Evolutionary conservation across 2,113 vertebrate genomes (phyloP), one percentile per base, ranked within the genome.

Genomic region (Cairina moschata): DNA sequence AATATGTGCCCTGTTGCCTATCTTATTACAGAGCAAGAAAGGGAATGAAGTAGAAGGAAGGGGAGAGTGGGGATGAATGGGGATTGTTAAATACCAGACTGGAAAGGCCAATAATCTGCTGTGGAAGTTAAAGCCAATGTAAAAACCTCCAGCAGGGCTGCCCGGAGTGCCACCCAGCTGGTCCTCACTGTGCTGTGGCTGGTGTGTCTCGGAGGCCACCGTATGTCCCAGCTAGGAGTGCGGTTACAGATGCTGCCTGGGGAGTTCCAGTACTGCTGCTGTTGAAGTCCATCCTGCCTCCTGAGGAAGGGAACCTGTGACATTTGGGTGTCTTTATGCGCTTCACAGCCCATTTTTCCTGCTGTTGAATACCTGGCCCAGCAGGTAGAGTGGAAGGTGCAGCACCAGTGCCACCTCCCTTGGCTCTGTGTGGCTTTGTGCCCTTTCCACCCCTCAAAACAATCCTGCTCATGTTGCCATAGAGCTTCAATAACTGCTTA

Each of bases 1-100:
- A 97, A 87, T 95, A 88, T 66, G 44, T 90, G 92, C 89, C 71
- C 93, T 93, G 79, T 96, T 96, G 91, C 96, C 77, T 96, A 38
- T 96, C 88, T 80, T 76, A 62, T 78, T 81, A 80, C 72, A 90
- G 82, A 90, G 85, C 62, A 97, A 96, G 94, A 97, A 97, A 96
- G 71, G 80, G 95, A 97, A 91, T 2, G 14, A 93, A 94, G 87
- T 76, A 69, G 85, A 95, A 78, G 69, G 88, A 90, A 93, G 50
- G 40, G 21, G 38, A 65, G 82, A 82, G 29, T 72, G 46, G 42
- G 91, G 44, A 75, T 74, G 90, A 92, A 95, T 91, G 73, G 22
- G 36, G 21, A 42, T 82, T 91, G 91, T 95, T 95, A 94, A 79
- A 96, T 72, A 86, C 71, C 16, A 50, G 91, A 81, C 75, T 67